A percentile compares a stretch with the other conserved stretches of the same genome.
These are phyloP conservation scores for Mormyrops attenuatus DNA, from an alignment of 2,797 vertebrate species.

Conservation along the genomic window DNA sequence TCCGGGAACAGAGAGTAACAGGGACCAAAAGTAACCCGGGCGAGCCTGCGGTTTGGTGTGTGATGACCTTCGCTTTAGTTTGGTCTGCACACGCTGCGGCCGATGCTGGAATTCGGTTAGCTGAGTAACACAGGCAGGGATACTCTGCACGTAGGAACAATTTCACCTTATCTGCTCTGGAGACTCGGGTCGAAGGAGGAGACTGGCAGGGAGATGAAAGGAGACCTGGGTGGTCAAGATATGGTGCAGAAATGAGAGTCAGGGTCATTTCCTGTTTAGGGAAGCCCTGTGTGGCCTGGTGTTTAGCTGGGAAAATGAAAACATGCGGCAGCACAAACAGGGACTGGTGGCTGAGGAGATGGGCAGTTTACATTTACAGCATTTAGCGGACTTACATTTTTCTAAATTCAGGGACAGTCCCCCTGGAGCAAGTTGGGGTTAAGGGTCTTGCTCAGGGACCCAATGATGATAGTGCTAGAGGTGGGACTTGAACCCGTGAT, in stretches of 20 bases:
- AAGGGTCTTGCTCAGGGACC: too few relatives aligned
- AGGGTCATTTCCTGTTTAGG: slow-evolving; percentile 25
- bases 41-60: neutral
- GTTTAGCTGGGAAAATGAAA: neutral
- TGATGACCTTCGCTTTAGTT: neutral
- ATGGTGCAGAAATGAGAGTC: slow-evolving; percentile 3
- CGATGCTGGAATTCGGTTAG: neutral
- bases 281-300: slow-evolving; percentile 1
- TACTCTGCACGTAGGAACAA: slow-evolving; percentile 8
- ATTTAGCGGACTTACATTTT: too few relatives aligned
- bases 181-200: neutral
- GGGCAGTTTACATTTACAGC: too few relatives aligned
- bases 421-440: too few relatives aligned
- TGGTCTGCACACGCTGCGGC: neutral
- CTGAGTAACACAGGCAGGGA: neutral
- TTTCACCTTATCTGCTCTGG: slow-evolving; percentile 11
- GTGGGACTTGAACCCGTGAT: too few relatives aligned
- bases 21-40: neutral
- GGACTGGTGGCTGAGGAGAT: neutral
- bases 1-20: neutral
- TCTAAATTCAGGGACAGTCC: too few relatives aligned
- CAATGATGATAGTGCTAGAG: too few relatives aligned
- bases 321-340: neutral
- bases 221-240: slow-evolving; percentile 10
- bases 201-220: slow-evolving; percentile 17